These are phyloP conservation scores for Epicauta chinensis DNA, from an alignment of 1,140 invertebrate species.

Conservation along the genomic window DNA sequence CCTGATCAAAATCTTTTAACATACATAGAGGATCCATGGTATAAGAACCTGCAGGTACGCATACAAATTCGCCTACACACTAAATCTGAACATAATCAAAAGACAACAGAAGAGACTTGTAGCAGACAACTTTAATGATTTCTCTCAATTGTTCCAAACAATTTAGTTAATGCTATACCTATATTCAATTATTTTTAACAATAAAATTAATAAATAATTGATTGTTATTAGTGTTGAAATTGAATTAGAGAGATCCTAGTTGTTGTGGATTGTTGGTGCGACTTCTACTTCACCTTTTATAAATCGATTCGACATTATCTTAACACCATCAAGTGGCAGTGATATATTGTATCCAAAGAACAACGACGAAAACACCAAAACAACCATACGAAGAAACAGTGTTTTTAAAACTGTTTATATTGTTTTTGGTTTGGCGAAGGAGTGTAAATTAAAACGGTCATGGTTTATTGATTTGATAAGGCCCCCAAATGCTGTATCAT, in stretches of 20 bases:
- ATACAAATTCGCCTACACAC: slow-evolving; percentile 19
- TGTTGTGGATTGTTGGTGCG: too few species aligned
- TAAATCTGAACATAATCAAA: slow-evolving; percentile 4
- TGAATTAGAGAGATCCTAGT: too few species aligned
- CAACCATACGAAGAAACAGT: slow-evolving; percentile 8
- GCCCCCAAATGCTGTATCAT: slow-evolving; percentile 20
- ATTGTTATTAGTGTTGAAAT: too few species aligned
- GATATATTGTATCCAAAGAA: slow-evolving; percentile 17
- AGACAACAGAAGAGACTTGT: too few species aligned
- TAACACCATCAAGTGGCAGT: slow-evolving; percentile 26
- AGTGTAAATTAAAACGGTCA: slow-evolving; percentile 31
- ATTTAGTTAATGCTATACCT: too few species aligned
- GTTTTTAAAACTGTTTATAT: slow-evolving; percentile 22
- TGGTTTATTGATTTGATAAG: slow-evolving; percentile 33
- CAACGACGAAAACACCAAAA: slow-evolving; percentile 23
- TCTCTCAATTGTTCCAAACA: too few species aligned
- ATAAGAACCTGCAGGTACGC: slow-evolving; percentile 18
- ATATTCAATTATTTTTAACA: too few species aligned
- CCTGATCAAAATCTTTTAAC: slow-evolving; percentile 18
- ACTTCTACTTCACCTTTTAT: slow-evolving; percentile 8
- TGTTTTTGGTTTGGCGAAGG: slow-evolving; percentile 18
- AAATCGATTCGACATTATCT: slow-evolving; percentile 9
- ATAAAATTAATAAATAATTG: too few species aligned
- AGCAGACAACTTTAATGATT: too few species aligned
- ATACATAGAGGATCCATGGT: slow-evolving; percentile 7